Evolutionary conservation across 2,113 vertebrate genomes (phyloP), one percentile per base, ranked within the genome.

Genomic region (Triplophysa tibetana): DNA sequence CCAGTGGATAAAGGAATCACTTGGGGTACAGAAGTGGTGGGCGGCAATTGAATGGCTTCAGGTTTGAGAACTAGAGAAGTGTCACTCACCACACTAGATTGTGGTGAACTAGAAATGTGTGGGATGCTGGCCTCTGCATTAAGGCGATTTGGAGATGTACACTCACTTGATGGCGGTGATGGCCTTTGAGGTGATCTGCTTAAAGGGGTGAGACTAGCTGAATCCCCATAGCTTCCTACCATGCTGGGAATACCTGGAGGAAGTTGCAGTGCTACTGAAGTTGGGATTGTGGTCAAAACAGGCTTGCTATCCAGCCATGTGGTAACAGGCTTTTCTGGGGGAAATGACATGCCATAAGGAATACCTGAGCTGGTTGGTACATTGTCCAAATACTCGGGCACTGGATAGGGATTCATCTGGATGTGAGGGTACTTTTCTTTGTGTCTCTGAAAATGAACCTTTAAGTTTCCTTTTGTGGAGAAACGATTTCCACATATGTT

Each of bases 371-470:
- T 99, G 79, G 98, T 99, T 91, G 98, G 98, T 77, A 99, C 97
- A 0, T 96, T 99, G 89, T 99, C 98, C 88, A 99, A 95, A 93
- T 99, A 99, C 92, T 99, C 98, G 38, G 98, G 98, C 83, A 99
- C 98, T 12, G 97, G 98, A 77, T 99, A 99, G 45, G 98, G 98
- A 87, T 99, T 99, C 98, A 99, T 99, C 89, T 99, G 97, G 90
- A 99, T 98, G 86, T 99, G 98, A 69, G 98, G 98, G 79, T 99
- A 99, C 90, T 99, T 99, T 86, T 99, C 98, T 93, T 97, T 99
- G 90, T 99, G 98, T 88, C 98, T 94, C 92, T 99, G 98, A 87
- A 99, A 99, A 89, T 99, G 98, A 80, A 99, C 97, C 91, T 99
- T 99, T 67, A 99, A 90, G 89, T 99, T 99, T 68, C 98, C 98